phyloP scores from a whole-genome alignment of 2,113 vertebrate species.

The Ceuthmochares aereus region DNA sequence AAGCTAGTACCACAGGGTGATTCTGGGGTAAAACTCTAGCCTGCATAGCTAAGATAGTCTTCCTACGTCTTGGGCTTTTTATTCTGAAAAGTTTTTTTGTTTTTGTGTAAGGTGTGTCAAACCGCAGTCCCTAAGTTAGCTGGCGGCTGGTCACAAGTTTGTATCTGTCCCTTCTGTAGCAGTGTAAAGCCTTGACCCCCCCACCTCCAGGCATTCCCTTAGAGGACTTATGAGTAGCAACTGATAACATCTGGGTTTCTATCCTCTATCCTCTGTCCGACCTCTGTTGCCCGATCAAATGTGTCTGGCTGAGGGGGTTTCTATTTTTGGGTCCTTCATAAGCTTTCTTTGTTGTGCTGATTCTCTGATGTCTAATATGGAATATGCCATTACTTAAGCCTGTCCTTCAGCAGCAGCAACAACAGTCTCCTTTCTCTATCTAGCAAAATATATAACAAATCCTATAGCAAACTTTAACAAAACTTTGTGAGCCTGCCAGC shows the following conservation, averaged over 20 bases:
- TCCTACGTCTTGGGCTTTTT: neutral
- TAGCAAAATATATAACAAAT: neutral
- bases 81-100: neutral
- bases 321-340: neutral
- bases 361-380: neutral
- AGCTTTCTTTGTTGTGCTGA: neutral
- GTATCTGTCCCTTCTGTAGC: neutral
- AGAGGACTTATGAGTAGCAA: neutral
- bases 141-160: rapidly evolving
- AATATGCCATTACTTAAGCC: neutral
- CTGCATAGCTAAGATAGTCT: neutral
- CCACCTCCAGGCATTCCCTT: neutral
- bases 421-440: neutral
- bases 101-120: neutral
- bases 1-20: neutral
- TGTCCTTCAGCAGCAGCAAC: neutral
- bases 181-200: neutral
- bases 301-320: neutral
- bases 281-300: neutral
- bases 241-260: neutral
- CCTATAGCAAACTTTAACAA: neutral
- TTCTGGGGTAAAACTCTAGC: neutral
- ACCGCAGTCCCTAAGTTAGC: neutral
- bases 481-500: neutral
- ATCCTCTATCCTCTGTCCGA: neutral